Evolutionary conservation across 2,113 vertebrate species (phyloP).

Genomic region (Seriola rivoliana): DNA sequence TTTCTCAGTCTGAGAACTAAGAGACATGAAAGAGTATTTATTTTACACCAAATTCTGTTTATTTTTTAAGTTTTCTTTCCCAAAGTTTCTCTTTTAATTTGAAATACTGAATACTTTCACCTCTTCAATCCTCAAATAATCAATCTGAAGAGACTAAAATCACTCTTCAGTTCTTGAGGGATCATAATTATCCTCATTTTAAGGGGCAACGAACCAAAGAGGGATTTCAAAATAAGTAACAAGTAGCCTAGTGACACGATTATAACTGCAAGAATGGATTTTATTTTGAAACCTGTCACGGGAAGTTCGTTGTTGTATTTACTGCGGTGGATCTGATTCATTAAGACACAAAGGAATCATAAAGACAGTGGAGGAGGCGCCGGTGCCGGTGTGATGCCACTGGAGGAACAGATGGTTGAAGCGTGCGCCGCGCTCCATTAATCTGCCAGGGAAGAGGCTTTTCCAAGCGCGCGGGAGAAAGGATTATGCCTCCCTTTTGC

Average conservation of each 20-base stretch:
- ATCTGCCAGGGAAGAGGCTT: conserved; percentile 74
- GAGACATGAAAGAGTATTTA: too few species aligned
- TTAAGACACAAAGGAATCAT: conserved; percentile 20
- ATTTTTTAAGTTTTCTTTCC: background rate
- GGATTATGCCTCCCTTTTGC: conserved; percentile 64
- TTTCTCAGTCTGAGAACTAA: too few species aligned
- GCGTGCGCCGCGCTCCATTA: conserved; percentile 64
- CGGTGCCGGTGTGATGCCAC: conserved; percentile 29
- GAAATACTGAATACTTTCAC: background rate
- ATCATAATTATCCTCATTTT: background rate
- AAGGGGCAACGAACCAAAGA: background rate
- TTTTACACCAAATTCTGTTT: too few species aligned
- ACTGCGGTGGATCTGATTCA: background rate
- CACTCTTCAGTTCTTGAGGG: too few species aligned
- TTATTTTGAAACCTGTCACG: conserved; percentile 34
- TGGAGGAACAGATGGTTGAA: conserved; percentile 76
- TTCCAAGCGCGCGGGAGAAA: conserved; percentile 57
- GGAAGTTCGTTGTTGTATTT: conserved; percentile 11
- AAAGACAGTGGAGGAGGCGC: conserved; percentile 7
- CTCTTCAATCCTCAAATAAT: background rate
- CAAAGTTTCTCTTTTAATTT: background rate
- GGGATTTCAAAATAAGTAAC: background rate
- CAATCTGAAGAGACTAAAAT: background rate
- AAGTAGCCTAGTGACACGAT: too few species aligned
- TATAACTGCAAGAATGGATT: background rate